phyloP scores from a whole-genome alignment of 2,888 invertebrate genomes.

The Gasteruption jaculator region DNA sequence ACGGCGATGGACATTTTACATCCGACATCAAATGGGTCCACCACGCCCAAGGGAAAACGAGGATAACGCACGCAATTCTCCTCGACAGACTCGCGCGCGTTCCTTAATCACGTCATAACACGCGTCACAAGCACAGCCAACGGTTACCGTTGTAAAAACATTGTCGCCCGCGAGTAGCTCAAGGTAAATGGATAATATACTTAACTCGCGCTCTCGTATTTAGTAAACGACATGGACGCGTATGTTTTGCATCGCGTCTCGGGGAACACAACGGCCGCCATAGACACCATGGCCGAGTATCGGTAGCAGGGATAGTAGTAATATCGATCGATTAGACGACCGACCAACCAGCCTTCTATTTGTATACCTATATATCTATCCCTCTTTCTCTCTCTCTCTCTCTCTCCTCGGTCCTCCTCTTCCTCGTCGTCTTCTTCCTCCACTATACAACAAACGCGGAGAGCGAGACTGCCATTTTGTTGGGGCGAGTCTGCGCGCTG shows the following conservation, averaged over 20 bases:
- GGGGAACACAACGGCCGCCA: conserved; percentile 43
- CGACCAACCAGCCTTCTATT: no score
- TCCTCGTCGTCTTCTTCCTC: conserved; percentile 31
- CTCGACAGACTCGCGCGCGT: no score
- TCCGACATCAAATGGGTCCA: neutral
- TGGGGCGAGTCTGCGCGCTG: conserved; percentile 51
- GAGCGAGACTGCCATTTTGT: conserved; percentile 45
- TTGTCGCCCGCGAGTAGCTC: no score
- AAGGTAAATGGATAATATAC: no score
- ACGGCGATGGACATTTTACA: no score
- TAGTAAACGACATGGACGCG: no score
- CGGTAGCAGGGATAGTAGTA: conserved; percentile 29
- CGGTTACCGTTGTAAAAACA: no score
- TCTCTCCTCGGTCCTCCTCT: no score
- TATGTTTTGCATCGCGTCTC: no score
- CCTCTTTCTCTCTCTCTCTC: no score
- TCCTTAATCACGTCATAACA: conserved; percentile 1
- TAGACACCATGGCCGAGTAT: conserved; percentile 43
- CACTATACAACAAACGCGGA: conserved; percentile 41
- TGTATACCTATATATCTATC: no score
- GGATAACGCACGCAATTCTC: neutral
- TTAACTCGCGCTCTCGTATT: no score
- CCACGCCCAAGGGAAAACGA: neutral
- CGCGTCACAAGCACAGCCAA: conserved; percentile 9
- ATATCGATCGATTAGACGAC: conserved; percentile 47